Evolutionary conservation across 2,888 invertebrate species (phyloP), one percentile per base, ranked within the genome.

Genomic region (Callimorpha dominula): DNA sequence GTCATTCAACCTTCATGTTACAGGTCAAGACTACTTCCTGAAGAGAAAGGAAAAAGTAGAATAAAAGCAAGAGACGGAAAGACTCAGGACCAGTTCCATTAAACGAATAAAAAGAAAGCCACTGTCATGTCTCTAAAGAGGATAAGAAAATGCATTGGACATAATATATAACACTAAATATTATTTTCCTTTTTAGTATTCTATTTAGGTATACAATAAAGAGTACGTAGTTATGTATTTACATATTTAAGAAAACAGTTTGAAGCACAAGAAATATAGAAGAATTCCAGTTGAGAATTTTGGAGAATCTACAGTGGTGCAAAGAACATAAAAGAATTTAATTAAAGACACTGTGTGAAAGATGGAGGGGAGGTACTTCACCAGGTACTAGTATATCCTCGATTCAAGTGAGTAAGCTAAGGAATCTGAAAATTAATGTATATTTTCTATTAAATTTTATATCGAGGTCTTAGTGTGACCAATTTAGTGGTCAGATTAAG

Each of bases 251-350:
- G 57, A 14, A 60, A 5, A 31, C 12, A 7, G 14, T 60, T 31
- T 31, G 12, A 4, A 14, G 14, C 6, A 60, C 60, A 60, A 31
- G 12, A 20, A 20, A 57, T 60, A 12, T 46, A 5, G 14, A 17
- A 46, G 17, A 17, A 60, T 60, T 43, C 6, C 9, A 40, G 12
- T 62, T 20, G 4, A 15, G 42, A 42, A n/a, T 67, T 68, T 65
- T 17, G 31, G n/a, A n/a, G 49, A 31, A 11, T 57, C 60, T 31
- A 31, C 60, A 60, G 60, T 60, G 31, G 14, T 60, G 31, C 60
- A 31, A 14, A 60, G 60, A 31, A 60, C 60, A 60, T 60, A 31
- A 60, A 60, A 60, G 31, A 60, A 60, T 60, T 60, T 60, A 60
- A 60, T 60, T 60, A 60, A 60, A 31, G 31, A 60, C 31, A 31